A percentile compares a stretch with the other conserved stretches of the same genome.
Evolutionary conservation across 1,140 invertebrate genomes (phyloP).

Genomic region (Geopemphigus sp.): DNA sequence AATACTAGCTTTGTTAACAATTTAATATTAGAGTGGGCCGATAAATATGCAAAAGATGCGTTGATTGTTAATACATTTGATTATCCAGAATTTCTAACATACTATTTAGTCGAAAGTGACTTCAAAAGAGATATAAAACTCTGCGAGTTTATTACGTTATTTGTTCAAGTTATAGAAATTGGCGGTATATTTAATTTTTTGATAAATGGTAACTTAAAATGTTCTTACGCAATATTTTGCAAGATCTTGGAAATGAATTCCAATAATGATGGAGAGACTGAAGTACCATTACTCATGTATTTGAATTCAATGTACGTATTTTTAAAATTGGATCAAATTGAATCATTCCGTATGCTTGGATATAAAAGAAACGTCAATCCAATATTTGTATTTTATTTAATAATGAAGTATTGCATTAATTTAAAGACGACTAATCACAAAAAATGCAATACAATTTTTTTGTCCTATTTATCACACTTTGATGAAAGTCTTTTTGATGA

Average conservation of each 20-base stretch:
- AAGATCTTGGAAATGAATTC: slow-evolving; percentile 51
- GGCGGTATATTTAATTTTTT: slow-evolving; percentile 51
- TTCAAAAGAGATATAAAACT: slow-evolving; percentile 52
- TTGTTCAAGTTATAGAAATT: slow-evolving; percentile 53
- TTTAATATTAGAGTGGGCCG: slow-evolving; percentile 51
- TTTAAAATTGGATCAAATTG: slow-evolving; percentile 54
- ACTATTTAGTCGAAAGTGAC: slow-evolving; percentile 50
- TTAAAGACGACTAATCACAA: slow-evolving; percentile 46
- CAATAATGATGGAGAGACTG: slow-evolving; percentile 48
- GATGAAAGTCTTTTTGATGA: slow-evolving; percentile 44
- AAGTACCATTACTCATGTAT: slow-evolving; percentile 52
- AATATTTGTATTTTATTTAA: slow-evolving; percentile 53
- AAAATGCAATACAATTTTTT: slow-evolving; percentile 52
- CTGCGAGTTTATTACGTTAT: slow-evolving; percentile 52
- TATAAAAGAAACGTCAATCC: slow-evolving; percentile 51
- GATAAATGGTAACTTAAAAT: slow-evolving; percentile 50
- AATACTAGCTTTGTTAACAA: slow-evolving; percentile 51
- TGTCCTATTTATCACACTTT: slow-evolving; percentile 53
- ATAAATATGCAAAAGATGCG: slow-evolving; percentile 34
- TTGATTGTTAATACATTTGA: slow-evolving; percentile 24
- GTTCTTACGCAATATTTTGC: slow-evolving; percentile 52
- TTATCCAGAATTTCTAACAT: slow-evolving; percentile 51
- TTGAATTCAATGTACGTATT: slow-evolving; percentile 54
- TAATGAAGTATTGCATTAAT: slow-evolving; percentile 53
- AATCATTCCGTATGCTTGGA: slow-evolving; percentile 52